Conservation (phyloP, 2,888 invertebrate species). For the Zaprionus bogoriensis region DNA sequence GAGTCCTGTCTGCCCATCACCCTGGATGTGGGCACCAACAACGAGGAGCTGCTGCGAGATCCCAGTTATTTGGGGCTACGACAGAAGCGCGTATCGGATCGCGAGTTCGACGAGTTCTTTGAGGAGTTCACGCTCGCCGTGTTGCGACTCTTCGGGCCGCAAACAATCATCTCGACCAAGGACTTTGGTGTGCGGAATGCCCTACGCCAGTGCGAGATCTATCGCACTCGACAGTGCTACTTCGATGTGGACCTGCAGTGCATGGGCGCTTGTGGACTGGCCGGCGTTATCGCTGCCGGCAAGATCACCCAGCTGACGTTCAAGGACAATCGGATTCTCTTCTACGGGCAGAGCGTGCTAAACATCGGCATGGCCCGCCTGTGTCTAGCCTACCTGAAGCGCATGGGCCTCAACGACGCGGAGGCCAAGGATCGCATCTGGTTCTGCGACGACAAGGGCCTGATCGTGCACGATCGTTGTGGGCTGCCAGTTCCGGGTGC, state of each 20-base stretch:
- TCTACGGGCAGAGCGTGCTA: slow-evolving; percentile 36
- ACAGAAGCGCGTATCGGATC: slow-evolving; percentile 15
- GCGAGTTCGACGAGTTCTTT: slow-evolving; percentile 36
- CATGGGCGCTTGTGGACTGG: slow-evolving; percentile 46
- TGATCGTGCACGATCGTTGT: slow-evolving; percentile 36
- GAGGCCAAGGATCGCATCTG: slow-evolving; percentile 45
- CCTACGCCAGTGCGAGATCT: slow-evolving; percentile 18
- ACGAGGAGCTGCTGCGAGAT: slow-evolving; percentile 20
- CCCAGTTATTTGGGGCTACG: slow-evolving; percentile 33
- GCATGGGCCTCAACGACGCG: slow-evolving; percentile 37
- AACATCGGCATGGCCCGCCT: slow-evolving; percentile 55
- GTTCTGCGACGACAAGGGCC: slow-evolving; percentile 54
- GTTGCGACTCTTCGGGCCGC: slow-evolving; percentile 41
- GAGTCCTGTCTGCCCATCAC: slow-evolving; percentile 39
- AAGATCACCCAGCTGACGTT: slow-evolving; percentile 22
- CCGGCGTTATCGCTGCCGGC: slow-evolving; percentile 47
- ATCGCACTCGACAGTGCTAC: slow-evolving; percentile 39
- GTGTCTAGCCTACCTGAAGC: slow-evolving; percentile 44
- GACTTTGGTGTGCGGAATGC: slow-evolving; percentile 19
- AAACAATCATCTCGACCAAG: slow-evolving; percentile 38
- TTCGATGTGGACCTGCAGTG: slow-evolving; percentile 46
- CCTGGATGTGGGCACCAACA: slow-evolving; percentile 60
- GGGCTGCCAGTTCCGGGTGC: slow-evolving; percentile 15
- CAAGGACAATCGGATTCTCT: slow-evolving; percentile 35
- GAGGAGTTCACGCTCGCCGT: slow-evolving; percentile 57